These are phyloP conservation scores for Bovichtus diacanthus DNA, from an alignment of 2,797 vertebrate genomes.

Conservation along the genomic window DNA sequence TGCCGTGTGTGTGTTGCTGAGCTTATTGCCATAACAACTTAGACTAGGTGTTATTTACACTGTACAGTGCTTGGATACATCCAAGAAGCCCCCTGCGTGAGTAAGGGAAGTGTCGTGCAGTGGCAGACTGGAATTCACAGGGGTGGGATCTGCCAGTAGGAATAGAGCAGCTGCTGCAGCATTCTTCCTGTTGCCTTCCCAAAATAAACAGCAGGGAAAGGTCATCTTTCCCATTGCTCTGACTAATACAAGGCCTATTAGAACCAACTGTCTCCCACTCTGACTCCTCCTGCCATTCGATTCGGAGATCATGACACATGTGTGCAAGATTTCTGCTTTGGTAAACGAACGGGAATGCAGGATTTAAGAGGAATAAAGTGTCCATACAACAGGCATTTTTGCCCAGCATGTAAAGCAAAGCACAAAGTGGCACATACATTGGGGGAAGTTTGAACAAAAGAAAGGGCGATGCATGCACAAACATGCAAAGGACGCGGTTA, in stretches of 20 bases:
- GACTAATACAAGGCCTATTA: slow-evolving; percentile 67
- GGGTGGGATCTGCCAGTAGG: slow-evolving; percentile 81
- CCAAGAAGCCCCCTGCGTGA: slow-evolving; percentile 40
- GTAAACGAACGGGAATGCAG: not conserved
- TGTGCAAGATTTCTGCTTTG: slow-evolving; percentile 20
- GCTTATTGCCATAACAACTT: slow-evolving; percentile 56
- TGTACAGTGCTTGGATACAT: slow-evolving; percentile 46
- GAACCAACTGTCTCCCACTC: slow-evolving; percentile 48
- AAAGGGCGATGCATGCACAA: slow-evolving; percentile 41
- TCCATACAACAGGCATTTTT: slow-evolving; percentile 13
- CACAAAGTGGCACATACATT: not conserved
- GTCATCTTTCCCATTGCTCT: slow-evolving; percentile 81
- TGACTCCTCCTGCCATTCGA: slow-evolving; percentile 23
- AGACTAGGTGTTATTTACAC: slow-evolving; percentile 66
- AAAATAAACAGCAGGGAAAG: slow-evolving; percentile 87
- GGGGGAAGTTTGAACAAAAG: slow-evolving; percentile 27
- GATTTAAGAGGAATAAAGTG: slow-evolving; percentile 16
- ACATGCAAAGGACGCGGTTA: slow-evolving; percentile 42
- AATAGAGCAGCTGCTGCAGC: slow-evolving; percentile 85
- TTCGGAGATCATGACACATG: slow-evolving; percentile 12
- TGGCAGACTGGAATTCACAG: slow-evolving; percentile 77
- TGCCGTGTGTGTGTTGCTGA: slow-evolving; percentile 4
- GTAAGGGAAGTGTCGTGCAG: slow-evolving; percentile 70
- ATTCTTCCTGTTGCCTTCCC: slow-evolving; percentile 84
- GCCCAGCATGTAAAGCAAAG: not conserved